Evolutionary conservation across 2,888 invertebrate species (phyloP).

Genomic region (Chydorus sphaericus): DNA sequence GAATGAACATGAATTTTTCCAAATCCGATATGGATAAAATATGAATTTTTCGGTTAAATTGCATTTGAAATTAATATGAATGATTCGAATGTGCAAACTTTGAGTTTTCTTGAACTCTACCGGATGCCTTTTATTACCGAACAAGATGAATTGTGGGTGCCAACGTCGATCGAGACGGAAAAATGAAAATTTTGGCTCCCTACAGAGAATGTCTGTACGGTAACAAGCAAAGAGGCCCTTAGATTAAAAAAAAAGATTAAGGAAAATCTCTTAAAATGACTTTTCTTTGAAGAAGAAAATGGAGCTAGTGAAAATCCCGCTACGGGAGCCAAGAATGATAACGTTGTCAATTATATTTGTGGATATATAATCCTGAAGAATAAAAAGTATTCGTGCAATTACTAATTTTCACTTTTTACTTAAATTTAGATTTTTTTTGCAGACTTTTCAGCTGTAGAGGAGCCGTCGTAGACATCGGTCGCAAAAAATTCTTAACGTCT

Average conservation of each 20-base stretch:
- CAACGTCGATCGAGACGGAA: background rate
- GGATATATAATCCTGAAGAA: background rate
- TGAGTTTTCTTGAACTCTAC: background rate
- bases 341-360: background rate
- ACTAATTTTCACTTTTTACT: background rate
- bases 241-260: background rate
- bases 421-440: background rate
- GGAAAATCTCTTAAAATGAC: background rate
- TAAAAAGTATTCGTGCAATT: background rate
- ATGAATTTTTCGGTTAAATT: background rate
- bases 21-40: no score
- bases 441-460: no score
- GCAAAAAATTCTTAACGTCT: no score
- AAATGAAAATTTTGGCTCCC: background rate
- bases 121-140: background rate
- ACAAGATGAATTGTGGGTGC: background rate
- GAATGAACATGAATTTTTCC: no score
- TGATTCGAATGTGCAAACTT: no score
- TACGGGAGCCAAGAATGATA: background rate
- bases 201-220: background rate
- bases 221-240: background rate
- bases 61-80: background rate
- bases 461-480: no score
- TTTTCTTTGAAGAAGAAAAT: background rate
- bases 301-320: background rate